Conservation (phyloP, 2,797 vertebrate species). For the Streptopelia turtur region DNA sequence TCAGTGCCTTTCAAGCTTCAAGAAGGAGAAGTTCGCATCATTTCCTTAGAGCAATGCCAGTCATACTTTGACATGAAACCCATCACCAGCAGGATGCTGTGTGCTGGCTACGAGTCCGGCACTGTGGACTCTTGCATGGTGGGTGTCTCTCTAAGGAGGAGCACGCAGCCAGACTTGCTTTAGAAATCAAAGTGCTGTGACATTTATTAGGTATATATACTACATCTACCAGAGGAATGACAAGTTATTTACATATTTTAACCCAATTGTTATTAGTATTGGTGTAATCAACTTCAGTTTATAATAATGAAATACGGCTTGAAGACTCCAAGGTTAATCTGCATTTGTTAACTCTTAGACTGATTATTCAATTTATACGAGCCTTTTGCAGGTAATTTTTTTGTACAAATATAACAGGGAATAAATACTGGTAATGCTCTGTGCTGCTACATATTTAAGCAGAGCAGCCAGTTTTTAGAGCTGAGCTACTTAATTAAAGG, state of each 20-base stretch:
- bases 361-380: background rate
- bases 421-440: background rate
- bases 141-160: conserved; percentile 26
- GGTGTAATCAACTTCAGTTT: background rate
- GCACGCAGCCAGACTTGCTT: background rate
- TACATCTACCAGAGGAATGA: background rate
- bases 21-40: conserved; percentile 94
- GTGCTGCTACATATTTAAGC: background rate
- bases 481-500: background rate
- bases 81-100: conserved; percentile 94
- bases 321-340: background rate
- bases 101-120: conserved; percentile 92
- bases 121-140: conserved; percentile 97
- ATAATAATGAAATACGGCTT: background rate
- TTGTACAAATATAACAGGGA: background rate
- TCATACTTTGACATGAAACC: conserved; percentile 96
- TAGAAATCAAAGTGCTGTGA: background rate
- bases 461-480: conserved; percentile 2
- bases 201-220: background rate
- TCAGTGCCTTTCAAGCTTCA: conserved; percentile 96
- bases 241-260: background rate
- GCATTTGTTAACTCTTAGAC: background rate
- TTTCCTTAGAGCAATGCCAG: conserved; percentile 90
- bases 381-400: background rate
- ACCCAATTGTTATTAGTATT: background rate